phyloP scores from a whole-genome alignment of 2,888 invertebrate genomes.

The Orchestes rusci region DNA sequence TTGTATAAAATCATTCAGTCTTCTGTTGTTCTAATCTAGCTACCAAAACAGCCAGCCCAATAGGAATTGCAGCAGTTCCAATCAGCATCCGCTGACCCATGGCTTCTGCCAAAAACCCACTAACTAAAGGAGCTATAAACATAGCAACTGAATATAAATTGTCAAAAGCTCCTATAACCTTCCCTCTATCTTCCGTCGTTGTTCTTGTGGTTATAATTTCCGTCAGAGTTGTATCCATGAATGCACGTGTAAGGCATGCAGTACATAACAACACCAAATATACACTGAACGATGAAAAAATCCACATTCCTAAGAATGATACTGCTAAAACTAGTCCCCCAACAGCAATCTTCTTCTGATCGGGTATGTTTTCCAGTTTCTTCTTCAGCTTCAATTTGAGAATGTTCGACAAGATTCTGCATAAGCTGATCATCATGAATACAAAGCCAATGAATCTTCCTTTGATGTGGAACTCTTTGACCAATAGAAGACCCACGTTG shows the following conservation, averaged over 20 bases:
- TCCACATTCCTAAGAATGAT: conserved; percentile 11
- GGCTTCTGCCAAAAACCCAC: conserved; percentile 20
- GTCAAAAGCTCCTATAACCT: conserved; percentile 25
- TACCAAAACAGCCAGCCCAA: conserved; percentile 10
- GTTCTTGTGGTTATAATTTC: conserved; percentile 23
- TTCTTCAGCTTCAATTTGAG: conserved; percentile 22
- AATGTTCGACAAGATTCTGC: conserved; percentile 16
- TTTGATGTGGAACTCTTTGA: conserved; percentile 18
- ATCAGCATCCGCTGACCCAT: conserved; percentile 18
- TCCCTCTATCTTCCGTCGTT: conserved; percentile 22
- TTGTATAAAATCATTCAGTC: conserved; percentile 9
- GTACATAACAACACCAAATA: conserved; percentile 13
- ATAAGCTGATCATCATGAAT: conserved; percentile 18
- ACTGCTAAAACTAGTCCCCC: conserved; percentile 12
- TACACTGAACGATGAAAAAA: conserved; percentile 8
- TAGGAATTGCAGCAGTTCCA: conserved; percentile 13
- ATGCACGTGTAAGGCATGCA: conserved; percentile 12
- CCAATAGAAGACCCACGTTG: conserved; percentile 20
- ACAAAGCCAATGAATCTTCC: conserved; percentile 22
- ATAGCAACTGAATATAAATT: conserved; percentile 19
- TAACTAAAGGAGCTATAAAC: conserved; percentile 21
- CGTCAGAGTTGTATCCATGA: conserved; percentile 19
- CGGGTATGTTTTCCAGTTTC: conserved; percentile 10
- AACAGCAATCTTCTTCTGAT: conserved; percentile 14
- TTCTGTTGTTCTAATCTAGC: conserved; percentile 12